A percentile compares a stretch with the other conserved stretches of the same genome.
Conservation (phyloP, 2,888 invertebrate species). For the Hydroisotoma schaefferi region DNA sequence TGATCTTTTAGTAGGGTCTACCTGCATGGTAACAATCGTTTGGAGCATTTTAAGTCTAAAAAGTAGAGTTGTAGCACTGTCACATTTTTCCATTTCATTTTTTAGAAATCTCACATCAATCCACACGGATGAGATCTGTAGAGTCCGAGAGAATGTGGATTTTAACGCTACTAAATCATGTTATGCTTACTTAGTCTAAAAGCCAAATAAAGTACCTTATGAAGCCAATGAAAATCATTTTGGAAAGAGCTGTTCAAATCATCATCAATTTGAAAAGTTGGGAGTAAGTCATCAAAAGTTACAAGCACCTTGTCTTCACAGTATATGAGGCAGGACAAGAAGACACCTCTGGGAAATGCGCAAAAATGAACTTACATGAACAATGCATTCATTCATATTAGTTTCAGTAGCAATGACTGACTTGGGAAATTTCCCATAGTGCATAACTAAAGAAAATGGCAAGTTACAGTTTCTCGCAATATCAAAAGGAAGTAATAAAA, state of each 20-base stretch:
- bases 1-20: conserved; percentile 47
- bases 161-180: conserved; percentile 8
- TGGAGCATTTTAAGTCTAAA: conserved; percentile 87
- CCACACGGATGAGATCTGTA: conserved; percentile 88
- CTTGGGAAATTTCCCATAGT: too few relatives aligned
- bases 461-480: too few relatives aligned
- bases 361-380: too few relatives aligned
- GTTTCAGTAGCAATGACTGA: too few relatives aligned
- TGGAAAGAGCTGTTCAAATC: conserved; percentile 87
- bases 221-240: conserved; percentile 94
- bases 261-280: conserved; percentile 95
- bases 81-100: conserved; percentile 92
- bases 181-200: not conserved
- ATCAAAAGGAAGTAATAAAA: too few relatives aligned
- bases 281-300: conserved; percentile 94
- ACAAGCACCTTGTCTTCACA: conserved; percentile 93
- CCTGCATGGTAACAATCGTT: conserved; percentile 85
- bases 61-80: conserved; percentile 80
- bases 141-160: not conserved
- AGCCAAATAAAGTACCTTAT: conserved; percentile 67
- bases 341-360: conserved; percentile 72
- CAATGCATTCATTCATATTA: too few relatives aligned
- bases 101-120: conserved; percentile 87
- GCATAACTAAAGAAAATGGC: too few relatives aligned
- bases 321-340: conserved; percentile 87